These are phyloP conservation scores for Parnassius glacialis DNA, from an alignment of 2,888 invertebrate species.

Conservation along the genomic window DNA sequence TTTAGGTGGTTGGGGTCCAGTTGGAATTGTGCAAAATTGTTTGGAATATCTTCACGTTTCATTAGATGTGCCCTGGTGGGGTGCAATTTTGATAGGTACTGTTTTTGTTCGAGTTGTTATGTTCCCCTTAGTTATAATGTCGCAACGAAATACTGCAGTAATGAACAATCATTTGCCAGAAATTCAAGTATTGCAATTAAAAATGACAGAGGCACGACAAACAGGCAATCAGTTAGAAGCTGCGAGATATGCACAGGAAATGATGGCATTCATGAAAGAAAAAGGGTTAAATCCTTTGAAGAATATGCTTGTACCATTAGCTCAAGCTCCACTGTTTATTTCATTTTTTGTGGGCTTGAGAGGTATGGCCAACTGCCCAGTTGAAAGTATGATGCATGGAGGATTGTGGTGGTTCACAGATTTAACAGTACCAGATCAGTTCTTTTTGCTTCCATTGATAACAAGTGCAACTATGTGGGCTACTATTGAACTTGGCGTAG, in stretches of 20 bases:
- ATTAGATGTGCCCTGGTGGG: slow-evolving; percentile 96
- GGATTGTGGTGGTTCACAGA: slow-evolving; percentile 97
- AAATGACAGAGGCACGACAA: slow-evolving; percentile 92
- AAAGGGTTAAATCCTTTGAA: slow-evolving; percentile 90
- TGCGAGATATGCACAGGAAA: slow-evolving; percentile 87
- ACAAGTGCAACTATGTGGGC: slow-evolving; percentile 91
- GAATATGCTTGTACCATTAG: slow-evolving; percentile 87
- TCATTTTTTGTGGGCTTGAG: slow-evolving; percentile 95
- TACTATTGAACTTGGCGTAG: slow-evolving; percentile 92
- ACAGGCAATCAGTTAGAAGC: slow-evolving; percentile 90
- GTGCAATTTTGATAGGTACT: slow-evolving; percentile 90
- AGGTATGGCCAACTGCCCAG: slow-evolving; percentile 93
- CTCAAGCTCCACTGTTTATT: slow-evolving; percentile 94
- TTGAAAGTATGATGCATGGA: slow-evolving; percentile 93
- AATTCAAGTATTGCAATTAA: slow-evolving; percentile 88
- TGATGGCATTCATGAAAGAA: slow-evolving; percentile 90
- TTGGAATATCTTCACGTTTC: slow-evolving; percentile 92
- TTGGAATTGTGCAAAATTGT: slow-evolving; percentile 89
- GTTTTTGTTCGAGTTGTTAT: slow-evolving; percentile 86
- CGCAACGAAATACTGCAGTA: slow-evolving; percentile 89
- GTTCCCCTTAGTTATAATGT: slow-evolving; percentile 92
- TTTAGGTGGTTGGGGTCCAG: slow-evolving; percentile 90
- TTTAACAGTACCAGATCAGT: slow-evolving; percentile 94
- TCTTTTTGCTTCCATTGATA: slow-evolving; percentile 90
- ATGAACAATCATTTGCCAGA: slow-evolving; percentile 94